Evolutionary conservation across 1,140 invertebrate species (phyloP), one percentile per base, ranked within the genome.

Genomic region (Pollicipes pollicipes): DNA sequence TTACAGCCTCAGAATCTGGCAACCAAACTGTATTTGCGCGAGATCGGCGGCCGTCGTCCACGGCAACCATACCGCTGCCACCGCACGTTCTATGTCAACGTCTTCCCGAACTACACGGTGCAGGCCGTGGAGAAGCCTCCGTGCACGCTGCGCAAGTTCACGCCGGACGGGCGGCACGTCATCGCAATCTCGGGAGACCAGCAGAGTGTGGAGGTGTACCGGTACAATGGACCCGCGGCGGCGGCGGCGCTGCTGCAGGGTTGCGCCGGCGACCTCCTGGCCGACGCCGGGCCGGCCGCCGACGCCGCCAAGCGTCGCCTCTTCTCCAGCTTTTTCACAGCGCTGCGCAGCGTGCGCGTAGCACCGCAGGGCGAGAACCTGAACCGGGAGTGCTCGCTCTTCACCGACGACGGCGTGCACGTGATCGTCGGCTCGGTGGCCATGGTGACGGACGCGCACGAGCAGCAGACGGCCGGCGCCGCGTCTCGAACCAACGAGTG

Each of bases 321-420:
- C 75, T 97, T 96, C 82, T 85, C 87, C 71, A 81, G 85, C 74
- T 93, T 94, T 80, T 92, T 92, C 73, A 82, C 88, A 82, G 82
- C 88, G 21, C 91, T 90, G 81, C 88, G 87, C 81, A 83, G 85
- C 68, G 87, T 95, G 0, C 88, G 86, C 82, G 88, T 96, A n/a
- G 88, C 90, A 69, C 84, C 87, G 73, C 87, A 86, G 78, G 86
- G 85, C 35, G 88, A 92, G 76, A 89, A 92, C 79, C 80, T 98
- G 35, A 97, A 97, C 78, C 83, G 95, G 75, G 95, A 98, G 80
- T 98, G 95, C 78, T 96, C 93, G 81, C 80, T 98, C 8, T 98
- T 98, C 79, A 93, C 91, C 31, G 92, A 96, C 75, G 89, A 97
- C 83, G 90, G 91, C 0, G 83, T 87, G 72, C 95, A 89, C 84